Base-by-base conservation (phyloP, 2,888 invertebrate genomes). In the Carabus problematicus region DNA sequence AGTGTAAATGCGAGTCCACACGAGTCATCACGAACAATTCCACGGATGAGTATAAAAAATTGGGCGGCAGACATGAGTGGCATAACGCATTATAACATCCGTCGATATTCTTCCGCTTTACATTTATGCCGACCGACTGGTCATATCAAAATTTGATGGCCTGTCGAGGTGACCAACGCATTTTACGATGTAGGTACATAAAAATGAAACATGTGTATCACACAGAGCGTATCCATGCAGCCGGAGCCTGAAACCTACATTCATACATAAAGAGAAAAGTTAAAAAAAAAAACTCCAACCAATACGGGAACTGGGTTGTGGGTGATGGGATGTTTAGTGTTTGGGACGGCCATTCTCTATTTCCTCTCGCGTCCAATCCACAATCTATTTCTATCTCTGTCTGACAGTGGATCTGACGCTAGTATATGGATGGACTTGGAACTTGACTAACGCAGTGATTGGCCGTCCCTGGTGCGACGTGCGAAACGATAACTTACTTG, bases 401-500 rank as follows among this genome's bases (percentile, higher is more conserved):
- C 29, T 29, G 6, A 29, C 29, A 29, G 18, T 52, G 52, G 52
- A 14, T 52, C 52, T 52, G 52, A 52, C 52, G 52, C 18, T 52
- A 19, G 52, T 52, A 52, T 52, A 52, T 52, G 52, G 29, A 64
- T 43, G 56, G 43, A 64, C 56, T 45, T 39, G 29, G 39, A 45
- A 61, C 61, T 61, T 29, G 40, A 41, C 49, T 9, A 42, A 45
- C 29, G 52, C 52, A 14, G 8, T 39, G 47, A 29, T 29, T 29
- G 29, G 29, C 29, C 29, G 29, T 29, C 29, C 29, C 29, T 29
- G 40, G 16, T 58, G 49, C 45, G 66, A 59, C 66, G 59, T 64
- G 58, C 14, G 45, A 58, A 47, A 56, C 66, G 59, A 66, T 66
- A 66, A 66, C 64, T 56, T 64, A 29, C 43, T 55, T 64, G 64